These are phyloP conservation scores for Euproctis similis DNA, from an alignment of 2,888 invertebrate species.

Conservation along the genomic window DNA sequence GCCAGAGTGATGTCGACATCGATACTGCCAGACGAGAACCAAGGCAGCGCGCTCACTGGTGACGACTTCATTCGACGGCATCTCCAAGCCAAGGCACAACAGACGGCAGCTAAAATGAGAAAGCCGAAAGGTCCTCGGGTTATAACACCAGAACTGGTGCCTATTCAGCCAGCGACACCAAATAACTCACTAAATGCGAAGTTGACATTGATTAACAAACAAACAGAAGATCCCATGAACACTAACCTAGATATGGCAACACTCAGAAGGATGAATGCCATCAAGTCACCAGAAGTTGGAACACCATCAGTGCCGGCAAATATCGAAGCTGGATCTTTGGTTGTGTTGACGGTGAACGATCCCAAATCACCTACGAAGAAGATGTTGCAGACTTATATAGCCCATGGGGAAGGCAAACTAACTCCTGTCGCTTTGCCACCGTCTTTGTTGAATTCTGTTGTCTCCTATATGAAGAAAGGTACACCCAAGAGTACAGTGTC, in stretches of 20 bases:
- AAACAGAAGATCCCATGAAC: conserved; percentile 6
- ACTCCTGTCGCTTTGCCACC: conserved; percentile 54
- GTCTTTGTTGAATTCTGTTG: conserved; percentile 50
- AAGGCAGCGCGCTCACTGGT: conserved; percentile 26
- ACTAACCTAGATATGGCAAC: conserved; percentile 14
- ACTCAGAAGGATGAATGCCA: conserved; percentile 16
- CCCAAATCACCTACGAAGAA: conserved; percentile 58
- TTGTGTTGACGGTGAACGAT: conserved; percentile 59
- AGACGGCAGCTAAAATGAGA: background rate
- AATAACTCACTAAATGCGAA: conserved; percentile 15
- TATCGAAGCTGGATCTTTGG: conserved; percentile 57
- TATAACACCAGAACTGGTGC: conserved; percentile 4
- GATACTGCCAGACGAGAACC: conserved; percentile 12
- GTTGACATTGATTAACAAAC: conserved; percentile 15
- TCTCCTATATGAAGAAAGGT: conserved; percentile 58
- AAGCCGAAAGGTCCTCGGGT: conserved; percentile 1
- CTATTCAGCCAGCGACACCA: background rate
- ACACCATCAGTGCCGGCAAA: conserved; percentile 37
- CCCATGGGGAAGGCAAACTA: conserved; percentile 44
- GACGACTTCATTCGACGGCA: conserved; percentile 42
- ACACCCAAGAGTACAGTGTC: conserved; percentile 38
- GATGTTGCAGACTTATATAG: conserved; percentile 63
- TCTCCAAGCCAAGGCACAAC: conserved; percentile 14
- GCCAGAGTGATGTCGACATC: conserved; percentile 37
- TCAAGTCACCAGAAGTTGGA: conserved; percentile 13